Evolutionary conservation across 1,140 invertebrate species (phyloP).

Genomic region (Tribolium castaneum): DNA sequence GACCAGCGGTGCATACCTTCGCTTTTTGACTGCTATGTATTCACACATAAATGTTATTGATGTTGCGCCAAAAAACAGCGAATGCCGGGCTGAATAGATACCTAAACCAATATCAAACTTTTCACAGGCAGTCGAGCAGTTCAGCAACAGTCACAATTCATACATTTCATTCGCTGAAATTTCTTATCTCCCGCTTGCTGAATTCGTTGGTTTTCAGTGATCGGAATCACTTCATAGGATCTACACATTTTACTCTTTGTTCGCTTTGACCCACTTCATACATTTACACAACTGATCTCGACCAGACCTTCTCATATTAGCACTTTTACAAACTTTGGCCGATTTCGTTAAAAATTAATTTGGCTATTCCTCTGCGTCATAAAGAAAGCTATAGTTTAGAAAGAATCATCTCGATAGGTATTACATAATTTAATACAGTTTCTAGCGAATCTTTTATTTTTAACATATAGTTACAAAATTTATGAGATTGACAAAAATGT

Average conservation of each 20-base stretch:
- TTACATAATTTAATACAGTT: too few species aligned
- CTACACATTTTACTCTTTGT: background rate
- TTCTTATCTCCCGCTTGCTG: background rate
- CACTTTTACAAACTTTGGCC: background rate
- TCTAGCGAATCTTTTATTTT: too few species aligned
- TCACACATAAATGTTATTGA: background rate
- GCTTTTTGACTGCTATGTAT: background rate
- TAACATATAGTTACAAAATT: too few species aligned
- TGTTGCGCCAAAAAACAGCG: background rate
- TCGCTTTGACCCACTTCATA: background rate
- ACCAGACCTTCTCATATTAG: background rate
- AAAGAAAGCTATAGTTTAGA: too few species aligned
- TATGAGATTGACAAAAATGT: too few species aligned
- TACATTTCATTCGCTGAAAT: constrained; percentile 4
- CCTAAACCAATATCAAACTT: constrained; percentile 16
- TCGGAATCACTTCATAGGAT: background rate
- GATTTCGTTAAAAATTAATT: too few species aligned
- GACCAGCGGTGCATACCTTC: background rate
- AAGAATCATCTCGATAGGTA: too few species aligned
- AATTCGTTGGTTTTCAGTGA: background rate
- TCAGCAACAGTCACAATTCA: background rate
- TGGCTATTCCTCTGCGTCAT: too few species aligned
- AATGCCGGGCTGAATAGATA: background rate
- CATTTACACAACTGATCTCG: background rate
- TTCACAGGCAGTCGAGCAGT: background rate